These are phyloP conservation scores for Cisticola juncidis DNA, from an alignment of 2,113 vertebrate species.

Conservation along the genomic window DNA sequence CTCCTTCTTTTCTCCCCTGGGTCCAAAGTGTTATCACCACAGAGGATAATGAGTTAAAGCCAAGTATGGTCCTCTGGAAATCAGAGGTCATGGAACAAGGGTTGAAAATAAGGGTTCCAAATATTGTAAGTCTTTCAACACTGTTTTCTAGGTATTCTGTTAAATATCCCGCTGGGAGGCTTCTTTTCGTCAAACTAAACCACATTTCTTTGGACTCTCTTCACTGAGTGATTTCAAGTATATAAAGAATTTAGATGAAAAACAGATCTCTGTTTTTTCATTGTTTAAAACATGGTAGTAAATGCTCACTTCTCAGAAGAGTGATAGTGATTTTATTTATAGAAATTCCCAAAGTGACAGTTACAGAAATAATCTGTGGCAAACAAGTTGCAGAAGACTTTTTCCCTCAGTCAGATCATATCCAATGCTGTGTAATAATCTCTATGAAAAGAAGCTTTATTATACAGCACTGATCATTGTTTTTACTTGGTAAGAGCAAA, in stretches of 20 bases:
- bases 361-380: constrained; percentile 43
- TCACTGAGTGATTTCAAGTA: constrained; percentile 50
- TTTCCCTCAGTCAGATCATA: neutral
- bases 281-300: constrained; percentile 48
- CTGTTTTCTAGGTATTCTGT: constrained; percentile 57
- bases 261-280: constrained; percentile 60
- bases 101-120: constrained; percentile 16
- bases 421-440: neutral
- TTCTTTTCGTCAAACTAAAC: constrained; percentile 59
- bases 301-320: constrained; percentile 45
- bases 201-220: constrained; percentile 59
- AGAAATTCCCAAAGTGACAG: constrained; percentile 49
- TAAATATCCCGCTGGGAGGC: constrained; percentile 47
- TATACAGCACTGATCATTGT: neutral
- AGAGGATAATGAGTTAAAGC: constrained; percentile 21
- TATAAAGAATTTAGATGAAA: constrained; percentile 69
- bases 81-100: constrained; percentile 31
- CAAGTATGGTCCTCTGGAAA: constrained; percentile 12
- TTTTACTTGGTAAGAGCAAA: neutral
- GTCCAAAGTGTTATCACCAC: neutral
- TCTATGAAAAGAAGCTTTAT: neutral
- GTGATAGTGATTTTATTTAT: constrained; percentile 61
- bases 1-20: neutral
- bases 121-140: constrained; percentile 56
- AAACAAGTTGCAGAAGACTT: constrained; percentile 30